A percentile compares a stretch with the other conserved stretches of the same genome.
Conservation (phyloP, 1,140 invertebrate genomes). For the Atta colombica region DNA sequence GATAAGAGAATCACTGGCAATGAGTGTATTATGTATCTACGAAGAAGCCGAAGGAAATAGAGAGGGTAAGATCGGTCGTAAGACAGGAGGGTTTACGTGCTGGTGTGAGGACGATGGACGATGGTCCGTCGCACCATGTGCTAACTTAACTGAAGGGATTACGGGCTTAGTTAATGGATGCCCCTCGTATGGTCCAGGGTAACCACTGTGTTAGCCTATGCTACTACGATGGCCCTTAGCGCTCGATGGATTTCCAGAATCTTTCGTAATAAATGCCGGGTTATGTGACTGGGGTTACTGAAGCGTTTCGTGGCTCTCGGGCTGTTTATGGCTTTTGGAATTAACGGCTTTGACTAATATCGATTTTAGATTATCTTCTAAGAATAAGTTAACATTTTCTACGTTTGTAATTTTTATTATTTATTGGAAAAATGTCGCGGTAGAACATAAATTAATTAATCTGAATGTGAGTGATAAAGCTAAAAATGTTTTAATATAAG, state of each 20-base stretch:
- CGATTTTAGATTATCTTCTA: constrained; percentile 72
- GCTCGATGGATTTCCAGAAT: constrained; percentile 82
- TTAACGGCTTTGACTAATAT: constrained; percentile 71
- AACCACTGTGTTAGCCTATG: constrained; percentile 72
- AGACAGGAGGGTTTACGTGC: constrained; percentile 60
- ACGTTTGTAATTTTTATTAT: constrained; percentile 20
- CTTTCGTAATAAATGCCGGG: constrained; percentile 81
- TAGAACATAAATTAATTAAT: neutral
- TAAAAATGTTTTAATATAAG: neutral
- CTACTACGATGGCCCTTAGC: constrained; percentile 60
- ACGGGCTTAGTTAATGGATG: constrained; percentile 85
- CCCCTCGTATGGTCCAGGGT: constrained; percentile 75
- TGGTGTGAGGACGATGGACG: constrained; percentile 76
- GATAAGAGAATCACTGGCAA: constrained; percentile 15
- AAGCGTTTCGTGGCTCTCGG: constrained; percentile 41
- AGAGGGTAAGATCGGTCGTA: constrained; percentile 39
- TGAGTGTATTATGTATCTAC: constrained; percentile 35
- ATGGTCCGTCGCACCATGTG: constrained; percentile 82
- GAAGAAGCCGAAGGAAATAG: constrained; percentile 19
- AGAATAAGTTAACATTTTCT: constrained; percentile 6
- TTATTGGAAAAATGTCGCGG: neutral
- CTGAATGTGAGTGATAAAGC: neutral
- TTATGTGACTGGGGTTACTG: constrained; percentile 71
- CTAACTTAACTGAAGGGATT: constrained; percentile 85
- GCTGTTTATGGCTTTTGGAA: constrained; percentile 67